Evolutionary conservation across 2,113 vertebrate genomes (phyloP).

Genomic region (Clarias magur): DNA sequence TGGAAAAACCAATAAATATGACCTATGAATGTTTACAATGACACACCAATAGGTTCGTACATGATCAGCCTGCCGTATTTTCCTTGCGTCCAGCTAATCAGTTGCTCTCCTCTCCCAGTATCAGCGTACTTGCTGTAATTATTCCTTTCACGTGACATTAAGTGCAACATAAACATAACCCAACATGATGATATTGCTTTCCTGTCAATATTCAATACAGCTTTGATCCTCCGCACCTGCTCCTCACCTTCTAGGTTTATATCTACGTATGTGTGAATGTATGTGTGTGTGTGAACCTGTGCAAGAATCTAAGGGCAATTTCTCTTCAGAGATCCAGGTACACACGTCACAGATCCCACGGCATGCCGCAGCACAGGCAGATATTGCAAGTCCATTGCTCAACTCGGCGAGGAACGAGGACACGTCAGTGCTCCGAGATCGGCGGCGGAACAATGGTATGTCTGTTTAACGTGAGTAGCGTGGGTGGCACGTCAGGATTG

Average conservation of each 20-base stretch:
- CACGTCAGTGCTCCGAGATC: slow-evolving; percentile 49
- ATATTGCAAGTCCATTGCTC: slow-evolving; percentile 50
- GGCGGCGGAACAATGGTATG: slow-evolving; percentile 48
- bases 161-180: neutral
- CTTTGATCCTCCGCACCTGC: neutral
- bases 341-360: slow-evolving; percentile 22
- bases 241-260: neutral
- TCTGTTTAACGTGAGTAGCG: slow-evolving; percentile 51
- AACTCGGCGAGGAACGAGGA: slow-evolving; percentile 36
- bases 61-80: neutral
- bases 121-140: neutral
- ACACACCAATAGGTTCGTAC: neutral
- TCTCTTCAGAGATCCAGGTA: slow-evolving; percentile 22
- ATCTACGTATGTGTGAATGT: neutral
- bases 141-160: neutral
- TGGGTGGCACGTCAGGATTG: slow-evolving; percentile 55
- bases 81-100: neutral
- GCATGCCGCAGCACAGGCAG: slow-evolving; percentile 19
- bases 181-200: neutral
- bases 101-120: neutral
- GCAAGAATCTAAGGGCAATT: neutral
- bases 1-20: neutral
- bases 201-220: neutral
- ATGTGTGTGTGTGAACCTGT: slow-evolving; percentile 1
- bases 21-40: neutral